Evolutionary conservation across 30 jellyfish, hydroid and myxozoan species (phyloP).

Genomic region (Rhopilema esculentum): DNA sequence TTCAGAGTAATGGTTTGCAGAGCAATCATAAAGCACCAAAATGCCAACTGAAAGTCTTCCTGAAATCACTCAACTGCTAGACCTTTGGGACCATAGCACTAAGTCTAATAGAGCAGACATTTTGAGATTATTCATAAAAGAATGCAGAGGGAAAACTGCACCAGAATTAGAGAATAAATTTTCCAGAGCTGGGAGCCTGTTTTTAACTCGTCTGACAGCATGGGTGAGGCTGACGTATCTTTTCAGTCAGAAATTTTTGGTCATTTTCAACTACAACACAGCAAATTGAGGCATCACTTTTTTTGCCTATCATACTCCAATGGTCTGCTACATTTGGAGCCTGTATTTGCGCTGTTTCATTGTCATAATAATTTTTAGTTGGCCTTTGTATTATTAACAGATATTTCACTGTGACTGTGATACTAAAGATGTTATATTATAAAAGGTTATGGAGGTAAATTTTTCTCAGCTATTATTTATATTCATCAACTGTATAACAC

Average conservation of each 20-base stretch:
- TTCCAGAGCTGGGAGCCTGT: constrained; percentile 83
- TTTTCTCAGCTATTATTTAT: no score
- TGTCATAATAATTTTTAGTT: no score
- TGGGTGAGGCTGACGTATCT: constrained; percentile 95
- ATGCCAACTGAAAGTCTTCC: constrained; percentile 49
- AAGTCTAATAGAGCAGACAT: constrained; percentile 78
- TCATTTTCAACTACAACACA: background rate
- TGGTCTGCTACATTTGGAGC: background rate
- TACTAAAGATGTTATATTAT: no score
- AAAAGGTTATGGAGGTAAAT: no score
- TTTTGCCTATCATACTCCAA: background rate
- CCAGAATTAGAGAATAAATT: constrained; percentile 81
- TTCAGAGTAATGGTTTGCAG: background rate
- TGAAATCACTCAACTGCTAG: constrained; percentile 67
- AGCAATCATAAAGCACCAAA: background rate
- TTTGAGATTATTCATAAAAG: constrained; percentile 48
- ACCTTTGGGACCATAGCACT: constrained; percentile 83
- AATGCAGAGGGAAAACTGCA: constrained; percentile 79
- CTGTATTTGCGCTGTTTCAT: no score
- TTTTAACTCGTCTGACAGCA: constrained; percentile 87
- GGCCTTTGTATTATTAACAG: no score
- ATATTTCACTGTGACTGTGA: no score
- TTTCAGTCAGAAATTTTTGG: background rate
- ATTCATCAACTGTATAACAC: no score
- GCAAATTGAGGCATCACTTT: background rate